A percentile compares a stretch with the other conserved stretches of the same genome.
These are phyloP conservation scores for Brenthis daphne DNA, from an alignment of 2,888 invertebrate species.

Conservation along the genomic window DNA sequence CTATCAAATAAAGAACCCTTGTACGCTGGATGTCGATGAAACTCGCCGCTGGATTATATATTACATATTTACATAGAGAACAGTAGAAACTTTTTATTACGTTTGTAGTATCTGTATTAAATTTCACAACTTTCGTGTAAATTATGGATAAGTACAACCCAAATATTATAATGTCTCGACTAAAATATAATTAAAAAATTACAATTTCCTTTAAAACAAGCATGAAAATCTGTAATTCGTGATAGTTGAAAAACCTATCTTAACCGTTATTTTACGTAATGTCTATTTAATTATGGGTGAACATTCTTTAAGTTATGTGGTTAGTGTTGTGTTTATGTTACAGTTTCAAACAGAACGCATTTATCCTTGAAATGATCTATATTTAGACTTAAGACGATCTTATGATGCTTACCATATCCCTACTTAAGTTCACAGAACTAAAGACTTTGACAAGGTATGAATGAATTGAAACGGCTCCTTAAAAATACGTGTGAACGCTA, in stretches of 20 bases:
- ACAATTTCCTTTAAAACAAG: too few relatives aligned
- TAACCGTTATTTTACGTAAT: constrained; percentile 52
- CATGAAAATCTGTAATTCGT: too few relatives aligned
- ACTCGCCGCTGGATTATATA: not conserved
- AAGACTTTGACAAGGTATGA: constrained; percentile 16
- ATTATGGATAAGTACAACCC: too few relatives aligned
- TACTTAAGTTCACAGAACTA: constrained; percentile 29
- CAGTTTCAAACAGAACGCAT: constrained; percentile 41
- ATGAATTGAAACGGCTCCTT: not conserved
- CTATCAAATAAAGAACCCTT: constrained; percentile 58
- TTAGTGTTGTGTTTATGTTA: constrained; percentile 46
- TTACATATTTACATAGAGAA: constrained; percentile 4
- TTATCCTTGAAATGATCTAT: constrained; percentile 45
- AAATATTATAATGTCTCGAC: too few relatives aligned
- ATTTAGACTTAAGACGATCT: constrained; percentile 40
- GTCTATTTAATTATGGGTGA: constrained; percentile 68
- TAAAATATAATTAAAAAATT: too few relatives aligned
- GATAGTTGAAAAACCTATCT: not conserved
- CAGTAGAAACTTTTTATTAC: not conserved
- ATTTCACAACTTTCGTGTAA: not conserved
- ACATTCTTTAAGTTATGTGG: constrained; percentile 55
- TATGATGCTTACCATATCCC: constrained; percentile 35
- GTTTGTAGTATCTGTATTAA: not conserved
- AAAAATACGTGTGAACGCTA: too few relatives aligned
- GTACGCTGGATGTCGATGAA: constrained; percentile 37